Evolutionary conservation across 2,113 vertebrate genomes (phyloP).

Genomic region (Gavia stellata): DNA sequence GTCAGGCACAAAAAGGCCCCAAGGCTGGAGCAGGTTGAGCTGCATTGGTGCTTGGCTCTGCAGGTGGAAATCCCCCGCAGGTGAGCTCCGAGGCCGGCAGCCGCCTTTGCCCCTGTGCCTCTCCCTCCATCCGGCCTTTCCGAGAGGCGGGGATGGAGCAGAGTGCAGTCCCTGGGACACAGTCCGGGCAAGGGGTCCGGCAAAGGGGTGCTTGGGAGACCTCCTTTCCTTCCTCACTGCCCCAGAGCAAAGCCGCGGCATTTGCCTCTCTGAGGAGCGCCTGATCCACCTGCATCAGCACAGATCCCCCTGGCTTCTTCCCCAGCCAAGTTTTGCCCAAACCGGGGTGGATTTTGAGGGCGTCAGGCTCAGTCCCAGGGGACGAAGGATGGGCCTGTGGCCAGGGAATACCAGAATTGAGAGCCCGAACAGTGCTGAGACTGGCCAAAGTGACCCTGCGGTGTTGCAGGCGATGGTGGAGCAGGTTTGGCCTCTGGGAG

Average conservation of each 20-base stretch:
- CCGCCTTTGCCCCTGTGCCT: accelerated
- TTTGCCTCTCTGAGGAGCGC: neutral
- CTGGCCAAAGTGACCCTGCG: accelerated
- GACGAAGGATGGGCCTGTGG: neutral
- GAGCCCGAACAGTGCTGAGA: accelerated
- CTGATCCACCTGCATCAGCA: neutral
- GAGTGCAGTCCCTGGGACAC: neutral
- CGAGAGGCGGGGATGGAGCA: neutral
- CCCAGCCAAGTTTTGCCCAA: neutral
- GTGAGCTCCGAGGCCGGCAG: neutral
- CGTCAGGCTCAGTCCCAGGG: neutral
- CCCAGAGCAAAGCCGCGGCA: accelerated
- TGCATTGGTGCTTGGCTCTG: neutral
- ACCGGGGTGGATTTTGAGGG: neutral
- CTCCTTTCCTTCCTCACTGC: neutral
- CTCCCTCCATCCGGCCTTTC: neutral
- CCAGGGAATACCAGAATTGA: too few species aligned
- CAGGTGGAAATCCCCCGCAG: neutral
- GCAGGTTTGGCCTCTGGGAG: neutral
- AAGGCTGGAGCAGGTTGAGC: neutral
- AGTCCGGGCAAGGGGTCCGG: neutral
- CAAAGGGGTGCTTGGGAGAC: neutral
- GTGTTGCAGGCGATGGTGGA: accelerated
- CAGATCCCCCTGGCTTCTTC: neutral
- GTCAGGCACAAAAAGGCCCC: neutral